Percentiles rank a stretch among this genome's conserved stretches.
These are phyloP conservation scores for Amphipoea lucens DNA, from an alignment of 2,888 invertebrate genomes.

Conservation along the genomic window DNA sequence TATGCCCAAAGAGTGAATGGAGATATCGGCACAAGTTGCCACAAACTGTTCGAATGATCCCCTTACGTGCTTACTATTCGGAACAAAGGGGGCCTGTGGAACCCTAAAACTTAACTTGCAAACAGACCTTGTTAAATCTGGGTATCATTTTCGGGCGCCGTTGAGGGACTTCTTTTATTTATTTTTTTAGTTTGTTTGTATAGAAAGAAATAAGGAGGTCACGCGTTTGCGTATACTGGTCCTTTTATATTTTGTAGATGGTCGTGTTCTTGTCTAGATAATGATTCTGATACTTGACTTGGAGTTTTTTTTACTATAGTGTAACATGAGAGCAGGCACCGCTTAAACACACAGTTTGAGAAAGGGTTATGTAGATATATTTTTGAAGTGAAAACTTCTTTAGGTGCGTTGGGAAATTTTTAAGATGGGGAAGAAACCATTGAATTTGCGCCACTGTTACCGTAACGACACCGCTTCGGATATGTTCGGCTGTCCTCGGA, in stretches of 20 bases:
- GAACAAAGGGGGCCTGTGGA: constrained; percentile 61
- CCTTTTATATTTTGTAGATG: background rate
- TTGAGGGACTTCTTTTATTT: constrained; percentile 6
- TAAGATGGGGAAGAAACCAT: too few species aligned
- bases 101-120: constrained; percentile 58
- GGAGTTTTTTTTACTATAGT: too few species aligned
- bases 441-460: too few species aligned
- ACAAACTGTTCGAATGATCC: constrained; percentile 61
- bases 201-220: background rate
- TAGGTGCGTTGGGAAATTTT: too few species aligned
- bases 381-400: too few species aligned
- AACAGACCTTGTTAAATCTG: constrained; percentile 63
- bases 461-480: too few species aligned
- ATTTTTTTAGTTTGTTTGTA: background rate
- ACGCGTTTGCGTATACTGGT: background rate
- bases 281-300: constrained; percentile 5
- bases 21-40: constrained; percentile 65
- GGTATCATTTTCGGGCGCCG: constrained; percentile 19
- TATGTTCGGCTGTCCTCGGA: too few species aligned
- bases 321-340: background rate
- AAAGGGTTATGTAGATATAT: too few species aligned
- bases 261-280: constrained; percentile 3
- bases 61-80: constrained; percentile 61
- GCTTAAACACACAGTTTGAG: too few species aligned
- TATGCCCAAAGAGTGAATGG: constrained; percentile 58